phyloP scores from a whole-genome alignment of 2,797 vertebrate genomes.

The Hydrolagus colliei region DNA sequence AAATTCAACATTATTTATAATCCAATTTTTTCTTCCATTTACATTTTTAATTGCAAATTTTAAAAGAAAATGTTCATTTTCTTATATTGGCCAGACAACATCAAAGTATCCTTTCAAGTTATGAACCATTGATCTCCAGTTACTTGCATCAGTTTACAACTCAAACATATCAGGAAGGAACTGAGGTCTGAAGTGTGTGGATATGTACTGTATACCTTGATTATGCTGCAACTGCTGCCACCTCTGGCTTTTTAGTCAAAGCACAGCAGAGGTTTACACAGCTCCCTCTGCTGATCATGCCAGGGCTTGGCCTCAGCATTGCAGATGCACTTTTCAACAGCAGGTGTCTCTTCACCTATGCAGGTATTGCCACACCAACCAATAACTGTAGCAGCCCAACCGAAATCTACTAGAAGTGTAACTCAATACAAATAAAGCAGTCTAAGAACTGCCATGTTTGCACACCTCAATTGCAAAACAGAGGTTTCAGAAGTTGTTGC shows the following conservation, averaged over 20 bases:
- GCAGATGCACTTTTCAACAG: conserved; percentile 65
- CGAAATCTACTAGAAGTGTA: no score
- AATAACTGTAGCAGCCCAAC: no score
- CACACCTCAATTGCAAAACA: no score
- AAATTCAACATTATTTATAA: neutral
- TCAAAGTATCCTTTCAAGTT: neutral
- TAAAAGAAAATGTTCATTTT: neutral
- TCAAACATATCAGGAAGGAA: neutral
- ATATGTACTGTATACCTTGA: neutral
- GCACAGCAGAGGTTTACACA: conserved; percentile 38
- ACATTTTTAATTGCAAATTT: neutral
- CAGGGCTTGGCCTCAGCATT: conserved; percentile 39
- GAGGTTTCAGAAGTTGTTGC: no score
- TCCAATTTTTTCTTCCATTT: neutral
- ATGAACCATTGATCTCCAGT: neutral
- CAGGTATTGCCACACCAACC: conserved; percentile 20
- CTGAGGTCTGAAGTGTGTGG: neutral
- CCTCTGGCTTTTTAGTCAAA: conserved; percentile 56
- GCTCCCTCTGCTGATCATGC: conserved; percentile 45
- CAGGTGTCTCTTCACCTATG: conserved; percentile 69
- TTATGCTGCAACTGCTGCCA: conserved; percentile 75
- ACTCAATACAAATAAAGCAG: no score
- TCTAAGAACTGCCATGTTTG: no score
- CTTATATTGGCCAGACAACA: neutral
- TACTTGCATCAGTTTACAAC: neutral